Conservation (phyloP, 1,140 invertebrate species). For the Aphelenchoides avenae region DNA sequence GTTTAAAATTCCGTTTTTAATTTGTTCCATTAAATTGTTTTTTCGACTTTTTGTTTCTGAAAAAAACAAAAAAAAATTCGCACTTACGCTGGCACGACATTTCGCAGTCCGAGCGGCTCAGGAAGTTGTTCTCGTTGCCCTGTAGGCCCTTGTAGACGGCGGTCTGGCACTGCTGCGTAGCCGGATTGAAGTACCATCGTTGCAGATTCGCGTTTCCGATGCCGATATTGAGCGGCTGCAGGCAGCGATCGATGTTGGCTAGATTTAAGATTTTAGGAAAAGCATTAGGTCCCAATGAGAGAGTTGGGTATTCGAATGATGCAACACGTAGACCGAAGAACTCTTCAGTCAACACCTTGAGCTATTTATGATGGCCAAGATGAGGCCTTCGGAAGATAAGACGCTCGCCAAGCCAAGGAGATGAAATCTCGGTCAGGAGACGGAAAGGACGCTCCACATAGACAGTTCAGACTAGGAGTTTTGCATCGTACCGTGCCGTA, state of each 20-base stretch:
- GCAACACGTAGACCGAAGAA: too few species aligned
- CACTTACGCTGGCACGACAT: constrained; percentile 43
- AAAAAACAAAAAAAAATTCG: not conserved
- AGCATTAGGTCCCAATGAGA: too few species aligned
- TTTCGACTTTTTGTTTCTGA: constrained; percentile 7
- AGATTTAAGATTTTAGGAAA: constrained; percentile 27
- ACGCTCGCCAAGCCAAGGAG: too few species aligned
- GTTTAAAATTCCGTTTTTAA: not conserved
- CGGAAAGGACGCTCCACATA: too few species aligned
- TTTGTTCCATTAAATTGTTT: not conserved
- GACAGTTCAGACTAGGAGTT: too few species aligned
- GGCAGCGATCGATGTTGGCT: constrained; percentile 47
- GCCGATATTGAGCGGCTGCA: constrained; percentile 54
- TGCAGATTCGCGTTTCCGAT: constrained; percentile 54
- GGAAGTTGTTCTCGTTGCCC: constrained; percentile 59
- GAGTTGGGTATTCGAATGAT: too few species aligned
- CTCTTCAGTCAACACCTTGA: too few species aligned
- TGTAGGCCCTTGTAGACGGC: constrained; percentile 52
- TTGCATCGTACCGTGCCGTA: too few species aligned
- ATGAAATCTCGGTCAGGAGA: too few species aligned
- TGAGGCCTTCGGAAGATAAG: too few species aligned
- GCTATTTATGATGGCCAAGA: too few species aligned
- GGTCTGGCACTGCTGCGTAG: constrained; percentile 46
- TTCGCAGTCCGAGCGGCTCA: constrained; percentile 50
- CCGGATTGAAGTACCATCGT: constrained; percentile 56